A percentile compares a stretch with the other conserved stretches of the same genome.
Evolutionary conservation across 2,797 vertebrate genomes (phyloP).

Genomic region (Anguilla megastoma): DNA sequence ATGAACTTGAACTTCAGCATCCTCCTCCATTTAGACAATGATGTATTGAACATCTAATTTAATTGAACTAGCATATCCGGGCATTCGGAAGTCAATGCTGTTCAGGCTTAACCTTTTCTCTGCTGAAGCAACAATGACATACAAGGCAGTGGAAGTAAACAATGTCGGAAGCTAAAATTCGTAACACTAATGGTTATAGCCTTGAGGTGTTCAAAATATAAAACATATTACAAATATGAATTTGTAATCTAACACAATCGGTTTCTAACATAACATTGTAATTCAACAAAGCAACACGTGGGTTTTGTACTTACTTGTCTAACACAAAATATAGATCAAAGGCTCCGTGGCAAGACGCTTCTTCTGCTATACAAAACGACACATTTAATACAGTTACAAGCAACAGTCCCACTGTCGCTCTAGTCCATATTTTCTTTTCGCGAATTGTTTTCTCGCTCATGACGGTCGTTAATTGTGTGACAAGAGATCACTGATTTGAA

Average conservation of each 20-base stretch:
- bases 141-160: background rate
- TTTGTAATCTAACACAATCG: background rate
- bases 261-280: background rate
- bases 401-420: conserved; percentile 2
- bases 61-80: background rate
- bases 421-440: background rate
- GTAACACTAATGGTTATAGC: background rate
- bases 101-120: background rate
- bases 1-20: background rate
- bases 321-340: conserved; percentile 93
- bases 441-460: conserved; percentile 2
- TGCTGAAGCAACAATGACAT: background rate
- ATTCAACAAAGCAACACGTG: background rate
- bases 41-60: background rate
- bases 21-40: background rate
- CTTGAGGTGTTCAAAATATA: background rate
- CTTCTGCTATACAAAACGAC: conserved; percentile 59
- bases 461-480: background rate
- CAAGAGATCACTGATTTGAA: background rate
- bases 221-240: background rate
- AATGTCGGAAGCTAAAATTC: too few relatives aligned
- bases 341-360: conserved; percentile 81
- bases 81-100: background rate
- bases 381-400: conserved; percentile 11
- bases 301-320: conserved; percentile 80